These are phyloP conservation scores for Homarus americanus DNA, from an alignment of 1,140 invertebrate species.

Conservation along the genomic window DNA sequence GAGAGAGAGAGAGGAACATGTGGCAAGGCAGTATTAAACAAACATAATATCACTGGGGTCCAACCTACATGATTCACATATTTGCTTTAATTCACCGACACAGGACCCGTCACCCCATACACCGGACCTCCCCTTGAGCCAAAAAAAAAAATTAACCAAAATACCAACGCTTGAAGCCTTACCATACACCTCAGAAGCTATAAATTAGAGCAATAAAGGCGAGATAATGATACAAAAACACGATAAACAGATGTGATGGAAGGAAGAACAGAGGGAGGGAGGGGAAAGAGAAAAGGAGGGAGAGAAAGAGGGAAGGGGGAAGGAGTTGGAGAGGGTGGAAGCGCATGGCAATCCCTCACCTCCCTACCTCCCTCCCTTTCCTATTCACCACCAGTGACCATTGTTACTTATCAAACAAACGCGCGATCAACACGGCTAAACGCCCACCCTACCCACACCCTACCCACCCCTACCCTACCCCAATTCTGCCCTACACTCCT, in stretches of 20 bases:
- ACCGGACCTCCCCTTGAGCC: no score
- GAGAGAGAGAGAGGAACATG: constrained; percentile 13
- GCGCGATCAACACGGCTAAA: constrained; percentile 56
- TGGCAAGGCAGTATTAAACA: constrained; percentile 39
- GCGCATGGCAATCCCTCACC: not conserved
- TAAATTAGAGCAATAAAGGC: no score
- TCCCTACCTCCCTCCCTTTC: not conserved
- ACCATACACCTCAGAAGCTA: no score
- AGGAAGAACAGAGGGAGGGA: no score
- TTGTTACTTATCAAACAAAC: constrained; percentile 67
- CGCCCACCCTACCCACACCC: not conserved
- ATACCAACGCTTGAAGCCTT: no score
- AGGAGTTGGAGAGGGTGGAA: not conserved
- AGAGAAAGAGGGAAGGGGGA: not conserved
- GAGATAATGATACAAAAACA: no score
- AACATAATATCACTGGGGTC: constrained; percentile 24
- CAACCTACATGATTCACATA: not conserved
- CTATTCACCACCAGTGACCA: constrained; percentile 51
- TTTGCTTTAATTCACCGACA: not conserved
- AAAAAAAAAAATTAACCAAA: no score
- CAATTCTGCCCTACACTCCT: no score
- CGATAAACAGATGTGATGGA: no score
- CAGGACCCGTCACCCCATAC: no score
- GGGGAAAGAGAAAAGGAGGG: not conserved
- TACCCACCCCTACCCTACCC: no score